A percentile compares a stretch with the other conserved stretches of the same genome.
phyloP scores from a whole-genome alignment of 1,140 invertebrate genomes.

The Penaeus vannamei region DNA sequence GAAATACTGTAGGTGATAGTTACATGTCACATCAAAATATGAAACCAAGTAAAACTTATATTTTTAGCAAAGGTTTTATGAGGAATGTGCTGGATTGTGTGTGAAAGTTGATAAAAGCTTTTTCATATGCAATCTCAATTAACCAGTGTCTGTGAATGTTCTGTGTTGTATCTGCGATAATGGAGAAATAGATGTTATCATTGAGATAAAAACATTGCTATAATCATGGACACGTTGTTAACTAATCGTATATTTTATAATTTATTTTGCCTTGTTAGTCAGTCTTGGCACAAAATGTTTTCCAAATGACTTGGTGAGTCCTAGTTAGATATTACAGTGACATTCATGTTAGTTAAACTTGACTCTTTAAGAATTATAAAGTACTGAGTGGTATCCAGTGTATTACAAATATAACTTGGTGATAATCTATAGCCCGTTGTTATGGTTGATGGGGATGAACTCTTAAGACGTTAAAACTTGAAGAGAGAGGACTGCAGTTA shows the following conservation, averaged over 20 bases:
- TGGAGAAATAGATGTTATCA: constrained; percentile 13
- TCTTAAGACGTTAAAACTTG: too few species aligned
- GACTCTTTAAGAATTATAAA: background rate
- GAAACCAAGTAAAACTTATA: constrained; percentile 49
- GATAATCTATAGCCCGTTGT: too few species aligned
- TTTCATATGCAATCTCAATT: constrained; percentile 46
- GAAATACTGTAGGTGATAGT: too few species aligned
- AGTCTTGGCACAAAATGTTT: constrained; percentile 25
- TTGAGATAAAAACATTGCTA: constrained; percentile 23
- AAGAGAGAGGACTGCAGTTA: too few species aligned
- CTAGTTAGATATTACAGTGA: constrained; percentile 24
- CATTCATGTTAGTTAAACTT: constrained; percentile 34
- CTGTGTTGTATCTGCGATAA: constrained; percentile 13
- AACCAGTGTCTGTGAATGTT: constrained; percentile 20
- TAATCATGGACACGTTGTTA: background rate
- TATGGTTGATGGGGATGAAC: too few species aligned
- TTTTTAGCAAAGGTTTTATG: constrained; percentile 61
- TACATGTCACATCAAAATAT: constrained; percentile 19
- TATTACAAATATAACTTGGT: too few species aligned
- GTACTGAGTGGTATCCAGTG: too few species aligned
- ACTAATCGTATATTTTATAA: constrained; percentile 1
- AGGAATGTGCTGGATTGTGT: constrained; percentile 50
- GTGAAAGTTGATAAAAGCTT: constrained; percentile 46
- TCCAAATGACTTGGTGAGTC: constrained; percentile 10
- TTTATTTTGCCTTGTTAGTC: constrained; percentile 41